Evolutionary conservation across 2,113 vertebrate species (phyloP).

Genomic region (Erinaceus europaeus): DNA sequence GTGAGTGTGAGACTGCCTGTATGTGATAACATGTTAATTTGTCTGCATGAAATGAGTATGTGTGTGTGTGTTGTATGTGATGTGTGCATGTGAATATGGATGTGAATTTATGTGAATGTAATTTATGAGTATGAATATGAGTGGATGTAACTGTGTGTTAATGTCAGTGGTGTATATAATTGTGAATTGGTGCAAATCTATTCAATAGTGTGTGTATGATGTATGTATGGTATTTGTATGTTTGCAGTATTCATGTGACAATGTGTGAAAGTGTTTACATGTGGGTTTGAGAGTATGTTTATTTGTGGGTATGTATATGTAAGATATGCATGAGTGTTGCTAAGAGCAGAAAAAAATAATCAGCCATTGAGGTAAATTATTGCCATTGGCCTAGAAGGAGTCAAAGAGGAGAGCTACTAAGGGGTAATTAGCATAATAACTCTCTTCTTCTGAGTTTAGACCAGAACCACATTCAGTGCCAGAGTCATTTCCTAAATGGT

Average conservation of each 20-base stretch:
- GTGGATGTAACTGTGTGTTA: not conserved
- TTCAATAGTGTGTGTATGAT: too few relatives aligned
- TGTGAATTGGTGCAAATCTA: not conserved
- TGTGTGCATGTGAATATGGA: too few relatives aligned
- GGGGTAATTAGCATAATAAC: not conserved
- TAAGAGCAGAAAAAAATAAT: not conserved
- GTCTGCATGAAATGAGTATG: not conserved
- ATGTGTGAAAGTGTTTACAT: too few relatives aligned
- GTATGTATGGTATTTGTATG: too few relatives aligned
- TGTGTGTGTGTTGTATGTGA: not conserved
- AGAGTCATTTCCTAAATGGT: not conserved
- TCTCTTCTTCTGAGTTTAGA: not conserved
- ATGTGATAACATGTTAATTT: not conserved
- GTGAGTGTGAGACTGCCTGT: not conserved
- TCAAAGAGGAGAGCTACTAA: not conserved
- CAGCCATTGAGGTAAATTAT: not conserved
- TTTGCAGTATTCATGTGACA: too few relatives aligned
- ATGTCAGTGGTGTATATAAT: not conserved
- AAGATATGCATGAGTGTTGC: not conserved
- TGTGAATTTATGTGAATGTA: too few relatives aligned
- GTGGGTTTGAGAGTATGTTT: not conserved
- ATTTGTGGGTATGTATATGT: not conserved
- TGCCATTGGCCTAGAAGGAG: not conserved
- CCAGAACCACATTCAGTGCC: not conserved
- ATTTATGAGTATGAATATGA: not conserved